Evolutionary conservation across 2,888 invertebrate species (phyloP).

Genomic region (Matsumyia berberina): DNA sequence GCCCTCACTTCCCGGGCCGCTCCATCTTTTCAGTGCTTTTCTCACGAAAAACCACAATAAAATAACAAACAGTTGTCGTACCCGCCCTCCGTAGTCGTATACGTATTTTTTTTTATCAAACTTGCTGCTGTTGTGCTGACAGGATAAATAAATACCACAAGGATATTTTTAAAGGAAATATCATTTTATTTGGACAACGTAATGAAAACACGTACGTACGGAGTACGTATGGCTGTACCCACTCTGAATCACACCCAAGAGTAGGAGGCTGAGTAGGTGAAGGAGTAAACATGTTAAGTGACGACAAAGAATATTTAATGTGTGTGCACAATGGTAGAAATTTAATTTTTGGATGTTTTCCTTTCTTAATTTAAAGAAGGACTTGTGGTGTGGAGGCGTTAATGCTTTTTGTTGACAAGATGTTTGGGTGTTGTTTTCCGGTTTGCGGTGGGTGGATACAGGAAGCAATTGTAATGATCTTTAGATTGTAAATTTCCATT

Average conservation of each 20-base stretch:
- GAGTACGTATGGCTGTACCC: not conserved
- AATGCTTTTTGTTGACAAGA: not conserved
- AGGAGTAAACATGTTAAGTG: constrained; percentile 11
- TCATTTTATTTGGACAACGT: constrained; percentile 57
- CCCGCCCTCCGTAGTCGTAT: not conserved
- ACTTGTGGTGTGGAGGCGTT: not conserved
- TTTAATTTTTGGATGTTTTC: constrained; percentile 7
- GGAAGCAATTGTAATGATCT: too few relatives aligned
- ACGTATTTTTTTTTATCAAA: not conserved
- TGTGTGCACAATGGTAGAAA: not conserved
- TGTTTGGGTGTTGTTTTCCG: not conserved
- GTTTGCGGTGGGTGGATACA: not conserved
- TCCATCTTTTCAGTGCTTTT: not conserved
- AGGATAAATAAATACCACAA: constrained; percentile 42
- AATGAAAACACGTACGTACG: constrained; percentile 42
- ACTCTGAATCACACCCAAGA: too few relatives aligned
- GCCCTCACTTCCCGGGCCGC: too few relatives aligned
- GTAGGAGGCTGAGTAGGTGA: not conserved
- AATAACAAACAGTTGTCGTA: not conserved
- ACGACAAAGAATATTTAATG: constrained; percentile 4
- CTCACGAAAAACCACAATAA: not conserved
- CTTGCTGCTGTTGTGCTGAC: constrained; percentile 11
- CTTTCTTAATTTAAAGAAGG: constrained; percentile 10
- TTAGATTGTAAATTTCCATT: too few relatives aligned
- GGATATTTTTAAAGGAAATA: constrained; percentile 58